Evolutionary conservation across 1,140 invertebrate species (phyloP).

Genomic region (Himalopsyche phryganea): DNA sequence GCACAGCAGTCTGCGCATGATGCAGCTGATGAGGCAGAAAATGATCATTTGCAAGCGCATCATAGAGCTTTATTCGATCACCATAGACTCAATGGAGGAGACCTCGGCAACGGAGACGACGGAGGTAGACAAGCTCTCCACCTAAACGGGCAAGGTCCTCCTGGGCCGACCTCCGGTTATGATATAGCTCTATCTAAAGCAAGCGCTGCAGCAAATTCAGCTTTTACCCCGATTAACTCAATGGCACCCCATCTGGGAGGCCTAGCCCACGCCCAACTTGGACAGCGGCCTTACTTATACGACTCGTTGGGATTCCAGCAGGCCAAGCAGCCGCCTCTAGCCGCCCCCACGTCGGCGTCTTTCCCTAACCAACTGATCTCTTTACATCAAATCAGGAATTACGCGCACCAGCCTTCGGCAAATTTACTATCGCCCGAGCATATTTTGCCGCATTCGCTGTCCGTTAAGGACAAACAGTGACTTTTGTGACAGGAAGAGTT

Average conservation of each 20-base stretch:
- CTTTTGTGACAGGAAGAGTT: constrained; percentile 1
- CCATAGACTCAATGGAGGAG: constrained; percentile 36
- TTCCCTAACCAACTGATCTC: constrained; percentile 95
- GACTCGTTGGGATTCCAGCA: constrained; percentile 85
- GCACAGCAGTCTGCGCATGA: constrained; percentile 61
- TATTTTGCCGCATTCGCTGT: constrained; percentile 49
- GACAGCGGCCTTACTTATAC: constrained; percentile 83
- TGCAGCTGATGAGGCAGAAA: constrained; percentile 62
- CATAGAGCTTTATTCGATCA: constrained; percentile 41
- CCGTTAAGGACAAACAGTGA: constrained; percentile 54
- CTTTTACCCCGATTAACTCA: constrained; percentile 86
- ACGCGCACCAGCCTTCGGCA: constrained; percentile 82
- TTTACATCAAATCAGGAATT: constrained; percentile 94
- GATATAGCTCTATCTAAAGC: constrained; percentile 47
- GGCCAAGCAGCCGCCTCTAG: constrained; percentile 54
- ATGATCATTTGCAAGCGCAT: constrained; percentile 51
- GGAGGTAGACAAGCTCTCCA: constrained; percentile 23
- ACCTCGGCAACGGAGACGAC: constrained; percentile 21
- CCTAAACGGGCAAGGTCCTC: constrained; percentile 24
- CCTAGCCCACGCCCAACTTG: constrained; percentile 68
- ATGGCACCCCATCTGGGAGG: constrained; percentile 72
- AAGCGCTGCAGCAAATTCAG: constrained; percentile 69
- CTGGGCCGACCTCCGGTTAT: constrained; percentile 32
- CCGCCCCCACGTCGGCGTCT: constrained; percentile 57
- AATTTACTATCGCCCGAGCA: constrained; percentile 50